A percentile compares a stretch with the other conserved stretches of the same genome.
These are phyloP conservation scores for Cephus pulcher DNA, from an alignment of 2,888 invertebrate genomes.

Conservation along the genomic window DNA sequence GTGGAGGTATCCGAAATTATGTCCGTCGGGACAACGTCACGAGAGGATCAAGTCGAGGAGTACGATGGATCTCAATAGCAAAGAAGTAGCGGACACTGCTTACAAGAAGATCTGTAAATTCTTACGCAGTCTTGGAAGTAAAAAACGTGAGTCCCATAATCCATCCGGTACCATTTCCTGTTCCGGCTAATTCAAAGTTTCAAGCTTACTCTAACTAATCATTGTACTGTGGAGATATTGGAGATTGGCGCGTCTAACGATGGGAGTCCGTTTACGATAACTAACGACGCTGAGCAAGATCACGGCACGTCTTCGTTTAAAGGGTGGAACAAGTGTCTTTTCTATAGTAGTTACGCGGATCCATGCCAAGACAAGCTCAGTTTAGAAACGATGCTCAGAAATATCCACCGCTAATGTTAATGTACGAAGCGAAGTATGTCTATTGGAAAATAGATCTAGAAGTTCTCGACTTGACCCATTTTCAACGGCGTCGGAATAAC, in stretches of 20 bases:
- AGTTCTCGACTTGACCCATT: not conserved
- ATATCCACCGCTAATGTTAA: not conserved
- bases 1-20: conserved; percentile 57
- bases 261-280: not conserved
- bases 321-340: not conserved
- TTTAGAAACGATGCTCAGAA: not conserved
- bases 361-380: not conserved
- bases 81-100: conserved; percentile 52
- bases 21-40: conserved; percentile 31
- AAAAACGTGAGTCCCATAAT: conserved; percentile 56
- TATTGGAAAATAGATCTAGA: not conserved
- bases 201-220: not conserved
- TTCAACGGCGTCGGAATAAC: not conserved
- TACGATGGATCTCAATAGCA: conserved; percentile 32
- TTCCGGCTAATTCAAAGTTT: not conserved
- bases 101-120: conserved; percentile 63
- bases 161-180: not conserved
- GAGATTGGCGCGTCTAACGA: not conserved
- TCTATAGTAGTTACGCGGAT: not conserved
- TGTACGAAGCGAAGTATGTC: not conserved
- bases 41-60: conserved; percentile 48
- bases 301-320: not conserved
- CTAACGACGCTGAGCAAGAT: not conserved
- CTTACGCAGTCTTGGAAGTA: conserved; percentile 51
- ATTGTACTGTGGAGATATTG: not conserved